A percentile compares a stretch with the other conserved stretches of the same genome.
These are phyloP conservation scores for Drosophila ezoana DNA, from an alignment of 2,888 invertebrate genomes.

Conservation along the genomic window DNA sequence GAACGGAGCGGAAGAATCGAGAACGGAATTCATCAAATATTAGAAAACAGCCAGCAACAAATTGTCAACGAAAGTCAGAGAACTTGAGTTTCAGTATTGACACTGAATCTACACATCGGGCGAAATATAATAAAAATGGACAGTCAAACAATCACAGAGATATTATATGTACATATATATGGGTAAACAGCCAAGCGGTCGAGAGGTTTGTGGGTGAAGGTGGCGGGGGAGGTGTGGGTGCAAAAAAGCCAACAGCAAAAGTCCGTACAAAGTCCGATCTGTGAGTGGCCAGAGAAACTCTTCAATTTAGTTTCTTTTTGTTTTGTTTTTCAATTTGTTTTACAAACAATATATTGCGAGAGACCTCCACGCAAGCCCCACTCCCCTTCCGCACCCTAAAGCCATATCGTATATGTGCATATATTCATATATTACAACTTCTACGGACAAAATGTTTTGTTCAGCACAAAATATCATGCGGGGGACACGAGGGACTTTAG, in stretches of 20 bases:
- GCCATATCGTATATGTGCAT: background rate
- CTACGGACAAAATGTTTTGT: background rate
- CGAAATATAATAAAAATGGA: constrained; percentile 9
- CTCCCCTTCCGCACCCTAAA: background rate
- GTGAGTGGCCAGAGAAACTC: constrained; percentile 19
- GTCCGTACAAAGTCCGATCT: constrained; percentile 45
- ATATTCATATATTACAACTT: background rate
- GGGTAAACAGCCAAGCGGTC: constrained; percentile 37
- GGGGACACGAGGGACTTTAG: too few species aligned
- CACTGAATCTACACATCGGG: constrained; percentile 30
- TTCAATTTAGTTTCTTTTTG: constrained; percentile 4
- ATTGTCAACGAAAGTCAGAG: constrained; percentile 11
- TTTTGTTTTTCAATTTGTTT: constrained; percentile 29
- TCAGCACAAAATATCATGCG: background rate
- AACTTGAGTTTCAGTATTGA: constrained; percentile 41
- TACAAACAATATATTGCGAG: constrained; percentile 8
- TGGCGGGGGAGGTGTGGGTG: background rate
- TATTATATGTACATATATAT: constrained; percentile 50
- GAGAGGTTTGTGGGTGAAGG: background rate
- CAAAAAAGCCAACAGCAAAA: background rate
- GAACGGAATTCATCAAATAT: constrained; percentile 28
- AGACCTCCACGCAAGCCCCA: background rate
- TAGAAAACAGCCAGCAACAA: constrained; percentile 17
- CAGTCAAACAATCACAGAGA: constrained; percentile 24
- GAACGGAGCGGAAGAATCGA: too few species aligned